Conservation (phyloP, 2,113 vertebrate genomes). For the Caranx ignobilis region DNA sequence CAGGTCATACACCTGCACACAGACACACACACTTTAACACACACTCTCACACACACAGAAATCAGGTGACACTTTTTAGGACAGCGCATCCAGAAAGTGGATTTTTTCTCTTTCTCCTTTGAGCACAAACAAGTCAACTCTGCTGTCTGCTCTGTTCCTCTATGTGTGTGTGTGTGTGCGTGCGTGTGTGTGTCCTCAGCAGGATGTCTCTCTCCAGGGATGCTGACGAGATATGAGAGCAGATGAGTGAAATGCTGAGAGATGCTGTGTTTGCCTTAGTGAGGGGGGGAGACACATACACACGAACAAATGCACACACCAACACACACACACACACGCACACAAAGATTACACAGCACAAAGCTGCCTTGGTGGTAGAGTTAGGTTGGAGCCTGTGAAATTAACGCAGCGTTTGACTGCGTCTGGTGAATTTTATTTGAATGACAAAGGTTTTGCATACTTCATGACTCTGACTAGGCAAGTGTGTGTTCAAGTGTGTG, state of each 20-base stretch:
- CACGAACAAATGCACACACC: background rate
- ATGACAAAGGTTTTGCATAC: background rate
- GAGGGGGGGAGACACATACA: slow-evolving; percentile 1
- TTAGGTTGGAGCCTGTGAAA: background rate
- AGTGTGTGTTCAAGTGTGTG: background rate
- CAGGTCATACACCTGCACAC: background rate
- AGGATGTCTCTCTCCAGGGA: slow-evolving; percentile 27
- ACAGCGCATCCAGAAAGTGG: background rate
- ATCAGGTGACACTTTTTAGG: slow-evolving; percentile 15
- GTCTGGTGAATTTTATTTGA: background rate
- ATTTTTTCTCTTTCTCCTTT: background rate
- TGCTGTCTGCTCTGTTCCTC: background rate
- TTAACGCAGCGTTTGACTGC: background rate
- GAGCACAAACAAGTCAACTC: slow-evolving; percentile 14
- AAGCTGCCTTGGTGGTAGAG: slow-evolving; percentile 1
- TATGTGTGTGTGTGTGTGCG: slow-evolving; percentile 17
- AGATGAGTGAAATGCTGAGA: slow-evolving; percentile 20
- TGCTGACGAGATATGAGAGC: slow-evolving; percentile 22
- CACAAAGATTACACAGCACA: background rate
- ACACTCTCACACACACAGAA: background rate
- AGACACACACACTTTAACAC: background rate
- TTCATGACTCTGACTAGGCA: background rate
- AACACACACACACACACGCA: background rate
- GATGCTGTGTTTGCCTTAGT: slow-evolving; percentile 38
- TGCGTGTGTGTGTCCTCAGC: slow-evolving; percentile 1